Percentiles rank a stretch among this genome's conserved stretches.
Conservation (phyloP, 2,888 invertebrate species). For the Diabrotica balteata region DNA sequence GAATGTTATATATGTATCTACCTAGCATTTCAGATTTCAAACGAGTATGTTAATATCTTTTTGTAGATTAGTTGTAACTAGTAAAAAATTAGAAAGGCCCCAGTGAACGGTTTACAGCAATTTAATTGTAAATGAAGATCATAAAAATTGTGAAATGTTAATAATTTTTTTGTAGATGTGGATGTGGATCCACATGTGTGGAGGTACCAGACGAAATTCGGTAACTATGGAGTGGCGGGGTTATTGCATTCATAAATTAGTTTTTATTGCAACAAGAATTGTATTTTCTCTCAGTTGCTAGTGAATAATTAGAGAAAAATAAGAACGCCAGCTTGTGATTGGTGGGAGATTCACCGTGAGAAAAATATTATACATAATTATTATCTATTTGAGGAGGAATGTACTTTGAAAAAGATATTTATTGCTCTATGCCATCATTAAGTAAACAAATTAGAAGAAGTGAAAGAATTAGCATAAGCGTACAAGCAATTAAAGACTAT, state of each 20-base stretch:
- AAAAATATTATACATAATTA: not conserved
- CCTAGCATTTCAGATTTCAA: conserved; percentile 18
- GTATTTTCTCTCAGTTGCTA: not conserved
- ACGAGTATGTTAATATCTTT: conserved; percentile 27
- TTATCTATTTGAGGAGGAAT: too few species aligned
- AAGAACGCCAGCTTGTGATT: too few species aligned
- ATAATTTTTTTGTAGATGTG: conserved; percentile 13
- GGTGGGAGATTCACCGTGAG: conserved; percentile 3
- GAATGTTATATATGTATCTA: conserved; percentile 4
- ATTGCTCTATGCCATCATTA: too few species aligned
- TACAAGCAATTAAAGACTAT: too few species aligned
- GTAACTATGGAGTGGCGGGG: conserved; percentile 14
- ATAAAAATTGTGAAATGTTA: conserved; percentile 30
- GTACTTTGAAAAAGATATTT: too few species aligned
- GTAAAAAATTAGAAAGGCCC: conserved; percentile 26
- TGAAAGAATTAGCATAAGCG: too few species aligned
- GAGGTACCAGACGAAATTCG: conserved; percentile 18
- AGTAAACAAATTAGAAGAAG: too few species aligned
- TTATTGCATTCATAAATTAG: conserved; percentile 26
- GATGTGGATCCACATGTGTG: conserved; percentile 2
- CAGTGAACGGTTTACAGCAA: conserved; percentile 25
- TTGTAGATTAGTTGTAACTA: conserved; percentile 26
- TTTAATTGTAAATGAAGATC: conserved; percentile 28
- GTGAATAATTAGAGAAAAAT: not conserved
- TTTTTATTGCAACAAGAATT: conserved; percentile 5